Conservation (phyloP, 2,113 vertebrate species). For the Vombatus ursinus region DNA sequence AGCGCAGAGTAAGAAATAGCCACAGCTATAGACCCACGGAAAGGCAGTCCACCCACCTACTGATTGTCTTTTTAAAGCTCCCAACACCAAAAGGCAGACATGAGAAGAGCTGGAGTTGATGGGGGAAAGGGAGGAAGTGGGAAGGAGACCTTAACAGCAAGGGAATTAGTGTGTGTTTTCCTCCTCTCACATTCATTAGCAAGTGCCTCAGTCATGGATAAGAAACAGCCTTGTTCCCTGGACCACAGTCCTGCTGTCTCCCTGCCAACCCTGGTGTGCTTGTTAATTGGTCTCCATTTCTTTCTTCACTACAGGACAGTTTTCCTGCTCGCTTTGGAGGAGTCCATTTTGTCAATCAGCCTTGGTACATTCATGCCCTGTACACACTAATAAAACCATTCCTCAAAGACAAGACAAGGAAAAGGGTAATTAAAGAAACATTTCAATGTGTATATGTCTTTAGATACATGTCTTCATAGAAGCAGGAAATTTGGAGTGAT, state of each 20-base stretch:
- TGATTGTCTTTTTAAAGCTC: neutral
- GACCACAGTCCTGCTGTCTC: slow-evolving; percentile 32
- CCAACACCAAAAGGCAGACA: neutral
- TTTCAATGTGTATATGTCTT: neutral
- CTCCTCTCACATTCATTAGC: neutral
- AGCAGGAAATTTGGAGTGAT: neutral
- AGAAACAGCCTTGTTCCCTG: slow-evolving; percentile 10
- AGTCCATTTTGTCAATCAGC: slow-evolving; percentile 92
- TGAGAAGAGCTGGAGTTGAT: neutral
- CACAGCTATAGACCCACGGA: slow-evolving; percentile 1
- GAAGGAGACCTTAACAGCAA: neutral
- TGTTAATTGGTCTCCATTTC: slow-evolving; percentile 69
- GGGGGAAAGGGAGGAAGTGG: neutral
- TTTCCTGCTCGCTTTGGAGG: slow-evolving; percentile 92
- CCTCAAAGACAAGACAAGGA: slow-evolving; percentile 92
- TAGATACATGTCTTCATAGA: neutral
- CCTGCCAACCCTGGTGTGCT: neutral
- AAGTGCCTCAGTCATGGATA: neutral
- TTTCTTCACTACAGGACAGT: slow-evolving; percentile 85
- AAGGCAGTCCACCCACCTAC: neutral
- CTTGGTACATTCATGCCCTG: slow-evolving; percentile 91
- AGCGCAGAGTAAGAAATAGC: slow-evolving; percentile 11
- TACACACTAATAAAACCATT: slow-evolving; percentile 92
- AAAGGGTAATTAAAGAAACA: slow-evolving; percentile 85
- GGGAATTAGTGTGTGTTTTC: neutral